These are phyloP conservation scores for Basileuterus tristriatus DNA, from an alignment of 2,797 vertebrate genomes.

Conservation along the genomic window DNA sequence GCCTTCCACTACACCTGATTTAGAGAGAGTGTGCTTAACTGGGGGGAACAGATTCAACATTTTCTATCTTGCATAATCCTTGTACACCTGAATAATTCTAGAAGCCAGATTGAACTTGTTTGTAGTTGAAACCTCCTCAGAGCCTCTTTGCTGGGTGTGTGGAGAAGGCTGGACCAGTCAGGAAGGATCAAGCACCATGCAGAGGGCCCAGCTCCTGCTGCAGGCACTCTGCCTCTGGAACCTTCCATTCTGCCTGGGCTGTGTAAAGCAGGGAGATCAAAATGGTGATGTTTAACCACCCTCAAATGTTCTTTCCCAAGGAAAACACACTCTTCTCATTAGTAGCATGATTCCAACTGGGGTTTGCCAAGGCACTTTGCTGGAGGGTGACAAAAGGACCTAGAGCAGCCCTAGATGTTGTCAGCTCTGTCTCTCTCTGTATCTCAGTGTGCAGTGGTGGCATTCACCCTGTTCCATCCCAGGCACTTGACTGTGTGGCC, in stretches of 20 bases:
- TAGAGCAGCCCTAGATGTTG: neutral
- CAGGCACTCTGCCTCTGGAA: neutral
- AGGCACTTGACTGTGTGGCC: neutral
- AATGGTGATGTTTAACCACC: neutral
- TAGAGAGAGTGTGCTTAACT: neutral
- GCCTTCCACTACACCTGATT: neutral
- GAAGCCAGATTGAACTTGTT: neutral
- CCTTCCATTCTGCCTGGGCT: neutral
- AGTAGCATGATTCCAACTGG: neutral
- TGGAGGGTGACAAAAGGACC: neutral
- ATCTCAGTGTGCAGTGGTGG: neutral
- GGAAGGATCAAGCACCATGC: neutral
- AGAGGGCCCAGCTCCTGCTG: neutral
- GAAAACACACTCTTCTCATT: neutral
- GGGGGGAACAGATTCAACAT: accelerated
- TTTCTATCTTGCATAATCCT: neutral
- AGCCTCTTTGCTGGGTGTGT: neutral
- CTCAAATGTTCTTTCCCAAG: neutral
- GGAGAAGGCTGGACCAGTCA: neutral
- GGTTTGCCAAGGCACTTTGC: neutral
- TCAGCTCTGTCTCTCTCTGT: neutral
- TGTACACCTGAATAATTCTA: neutral
- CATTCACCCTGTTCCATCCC: neutral
- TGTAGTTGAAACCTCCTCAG: neutral
- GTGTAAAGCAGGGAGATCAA: neutral